phyloP scores from a whole-genome alignment of 1,140 invertebrate species.

The Bombus soroeensis region DNA sequence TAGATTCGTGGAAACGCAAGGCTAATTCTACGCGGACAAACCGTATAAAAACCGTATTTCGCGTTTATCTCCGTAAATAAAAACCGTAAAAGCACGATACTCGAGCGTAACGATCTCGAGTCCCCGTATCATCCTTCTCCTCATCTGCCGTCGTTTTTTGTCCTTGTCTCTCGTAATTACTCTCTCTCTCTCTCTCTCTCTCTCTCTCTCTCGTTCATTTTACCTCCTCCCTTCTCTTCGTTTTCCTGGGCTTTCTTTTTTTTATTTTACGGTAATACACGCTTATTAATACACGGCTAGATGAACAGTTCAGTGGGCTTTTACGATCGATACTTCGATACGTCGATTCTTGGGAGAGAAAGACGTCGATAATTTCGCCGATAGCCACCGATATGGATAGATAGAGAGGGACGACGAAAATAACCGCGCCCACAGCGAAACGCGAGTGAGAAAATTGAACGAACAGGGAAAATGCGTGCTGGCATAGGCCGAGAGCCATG shows the following conservation, averaged over 20 bases:
- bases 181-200: no score
- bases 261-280: neutral
- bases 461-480: constrained; percentile 7
- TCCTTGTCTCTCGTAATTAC: neutral
- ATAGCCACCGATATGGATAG: neutral
- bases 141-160: no score
- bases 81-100: no score
- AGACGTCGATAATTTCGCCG: constrained; percentile 20
- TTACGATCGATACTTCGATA: constrained; percentile 14
- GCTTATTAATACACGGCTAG: constrained; percentile 8
- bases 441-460: constrained; percentile 44
- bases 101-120: neutral
- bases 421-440: constrained; percentile 22
- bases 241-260: neutral
- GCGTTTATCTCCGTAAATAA: no score
- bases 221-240: neutral
- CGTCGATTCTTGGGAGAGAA: constrained; percentile 34
- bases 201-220: no score
- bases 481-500: constrained; percentile 20
- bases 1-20: no score
- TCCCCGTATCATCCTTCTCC: neutral
- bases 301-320: neutral
- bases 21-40: no score
- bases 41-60: no score
- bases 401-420: constrained; percentile 19